Percentiles rank a stretch among this genome's conserved stretches.
These are phyloP conservation scores for Cricetomys ansorgei DNA, from an alignment of 2,113 vertebrate species.

Conservation along the genomic window DNA sequence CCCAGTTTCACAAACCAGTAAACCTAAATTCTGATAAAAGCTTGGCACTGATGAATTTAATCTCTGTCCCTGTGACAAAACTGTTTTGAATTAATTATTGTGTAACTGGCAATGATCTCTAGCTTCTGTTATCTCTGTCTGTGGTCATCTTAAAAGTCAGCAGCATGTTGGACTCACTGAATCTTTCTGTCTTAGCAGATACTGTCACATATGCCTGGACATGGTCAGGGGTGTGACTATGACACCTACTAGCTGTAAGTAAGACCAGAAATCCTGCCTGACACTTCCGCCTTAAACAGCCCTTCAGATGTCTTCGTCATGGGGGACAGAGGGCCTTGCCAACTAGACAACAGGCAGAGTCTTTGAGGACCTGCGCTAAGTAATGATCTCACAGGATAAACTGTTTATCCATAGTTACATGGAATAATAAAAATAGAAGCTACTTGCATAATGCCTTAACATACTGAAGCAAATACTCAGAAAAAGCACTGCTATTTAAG, in stretches of 20 bases:
- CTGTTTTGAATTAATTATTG: conserved; percentile 62
- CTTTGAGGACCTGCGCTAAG: not conserved
- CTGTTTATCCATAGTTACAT: not conserved
- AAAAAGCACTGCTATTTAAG: not conserved
- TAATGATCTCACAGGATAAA: conserved; percentile 27
- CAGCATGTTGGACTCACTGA: conserved; percentile 8
- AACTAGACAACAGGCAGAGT: not conserved
- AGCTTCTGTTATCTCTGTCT: conserved; percentile 60
- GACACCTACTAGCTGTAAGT: not conserved
- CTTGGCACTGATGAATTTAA: conserved; percentile 28
- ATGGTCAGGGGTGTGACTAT: not conserved
- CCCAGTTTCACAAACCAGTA: not conserved
- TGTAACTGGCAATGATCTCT: conserved; percentile 52
- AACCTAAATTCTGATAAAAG: not conserved
- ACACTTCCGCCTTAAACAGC: conserved; percentile 20
- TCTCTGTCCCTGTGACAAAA: conserved; percentile 24
- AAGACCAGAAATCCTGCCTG: not conserved
- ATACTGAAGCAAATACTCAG: not conserved
- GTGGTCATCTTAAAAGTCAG: conserved; percentile 59
- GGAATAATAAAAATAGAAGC: not conserved
- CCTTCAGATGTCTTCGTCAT: conserved; percentile 42
- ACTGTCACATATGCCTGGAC: not conserved
- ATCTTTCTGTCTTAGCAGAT: conserved; percentile 57
- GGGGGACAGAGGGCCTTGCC: not conserved
- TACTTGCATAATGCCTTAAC: not conserved